Conservation (phyloP, 2,888 invertebrate genomes). For the Odontocolon sp. region DNA sequence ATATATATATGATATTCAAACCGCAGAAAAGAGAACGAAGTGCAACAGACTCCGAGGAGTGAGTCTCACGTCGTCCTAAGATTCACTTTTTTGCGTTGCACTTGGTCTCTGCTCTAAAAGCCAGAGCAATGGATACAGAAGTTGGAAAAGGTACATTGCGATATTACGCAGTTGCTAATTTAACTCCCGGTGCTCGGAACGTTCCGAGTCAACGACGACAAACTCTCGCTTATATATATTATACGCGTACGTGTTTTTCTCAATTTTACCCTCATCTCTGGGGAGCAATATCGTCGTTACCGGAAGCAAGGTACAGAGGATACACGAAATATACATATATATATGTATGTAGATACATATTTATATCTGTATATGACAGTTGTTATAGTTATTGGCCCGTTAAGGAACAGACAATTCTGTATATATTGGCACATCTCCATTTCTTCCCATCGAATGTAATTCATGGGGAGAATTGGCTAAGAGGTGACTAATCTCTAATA, state of each 20-base stretch:
- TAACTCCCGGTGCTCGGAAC: slow-evolving; percentile 5
- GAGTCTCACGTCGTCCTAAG: slow-evolving; percentile 13
- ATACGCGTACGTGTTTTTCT: slow-evolving; percentile 33
- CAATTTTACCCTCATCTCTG: slow-evolving; percentile 67
- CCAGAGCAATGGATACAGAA: no score
- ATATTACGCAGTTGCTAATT: slow-evolving; percentile 13
- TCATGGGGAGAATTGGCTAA: no score
- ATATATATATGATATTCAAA: slow-evolving; percentile 11
- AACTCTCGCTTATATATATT: slow-evolving; percentile 34
- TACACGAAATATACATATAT: background rate
- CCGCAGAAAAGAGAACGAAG: slow-evolving; percentile 13
- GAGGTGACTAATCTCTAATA: no score
- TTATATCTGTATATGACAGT: no score
- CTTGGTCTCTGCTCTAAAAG: slow-evolving; percentile 2
- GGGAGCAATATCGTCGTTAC: slow-evolving; percentile 75
- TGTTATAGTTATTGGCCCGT: no score
- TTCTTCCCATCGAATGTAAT: no score
- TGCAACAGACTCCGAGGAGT: background rate
- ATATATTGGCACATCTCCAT: no score
- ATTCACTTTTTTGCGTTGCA: slow-evolving; percentile 12
- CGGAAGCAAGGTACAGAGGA: slow-evolving; percentile 16
- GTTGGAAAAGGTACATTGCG: slow-evolving; percentile 17
- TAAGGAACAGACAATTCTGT: no score
- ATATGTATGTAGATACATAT: no score
- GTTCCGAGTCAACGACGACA: slow-evolving; percentile 22